phyloP scores from a whole-genome alignment of 2,113 vertebrate species.

The Cromileptes altivelis region DNA sequence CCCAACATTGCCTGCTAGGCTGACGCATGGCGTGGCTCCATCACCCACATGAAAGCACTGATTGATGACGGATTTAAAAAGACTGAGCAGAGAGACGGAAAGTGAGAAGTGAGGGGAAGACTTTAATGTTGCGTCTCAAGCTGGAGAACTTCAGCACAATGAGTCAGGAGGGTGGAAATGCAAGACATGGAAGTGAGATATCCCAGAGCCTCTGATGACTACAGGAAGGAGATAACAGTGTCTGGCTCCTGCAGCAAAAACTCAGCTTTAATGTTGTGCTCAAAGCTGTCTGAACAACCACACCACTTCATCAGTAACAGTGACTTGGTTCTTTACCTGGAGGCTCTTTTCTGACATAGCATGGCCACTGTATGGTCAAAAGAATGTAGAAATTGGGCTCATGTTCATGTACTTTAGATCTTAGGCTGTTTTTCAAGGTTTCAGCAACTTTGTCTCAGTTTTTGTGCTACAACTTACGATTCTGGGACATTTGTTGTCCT shows the following conservation, averaged over 20 bases:
- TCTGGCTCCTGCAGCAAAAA: not conserved
- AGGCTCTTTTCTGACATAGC: not conserved
- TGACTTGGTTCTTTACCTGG: not conserved
- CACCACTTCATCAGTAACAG: not conserved
- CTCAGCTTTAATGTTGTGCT: not conserved
- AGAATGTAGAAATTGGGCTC: not conserved
- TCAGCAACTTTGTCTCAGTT: too few species aligned
- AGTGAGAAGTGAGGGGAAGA: slow-evolving; percentile 24
- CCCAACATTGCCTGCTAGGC: slow-evolving; percentile 29
- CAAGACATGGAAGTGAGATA: slow-evolving; percentile 9
- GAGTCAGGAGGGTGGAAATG: slow-evolving; percentile 27
- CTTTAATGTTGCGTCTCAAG: slow-evolving; percentile 20
- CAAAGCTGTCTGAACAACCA: not conserved
- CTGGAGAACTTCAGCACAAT: slow-evolving; percentile 23
- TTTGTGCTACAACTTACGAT: too few species aligned
- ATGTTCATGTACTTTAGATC: not conserved
- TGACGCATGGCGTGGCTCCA: slow-evolving; percentile 34
- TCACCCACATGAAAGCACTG: slow-evolving; percentile 52
- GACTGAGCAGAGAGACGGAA: slow-evolving; percentile 26
- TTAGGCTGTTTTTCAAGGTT: not conserved
- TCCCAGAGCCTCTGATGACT: not conserved
- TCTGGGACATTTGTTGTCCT: too few species aligned
- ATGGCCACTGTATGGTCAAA: not conserved
- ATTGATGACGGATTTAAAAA: slow-evolving; percentile 62
- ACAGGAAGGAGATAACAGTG: not conserved